Conservation (phyloP, 2,888 invertebrate genomes). For the Emmelina monodactyla region DNA sequence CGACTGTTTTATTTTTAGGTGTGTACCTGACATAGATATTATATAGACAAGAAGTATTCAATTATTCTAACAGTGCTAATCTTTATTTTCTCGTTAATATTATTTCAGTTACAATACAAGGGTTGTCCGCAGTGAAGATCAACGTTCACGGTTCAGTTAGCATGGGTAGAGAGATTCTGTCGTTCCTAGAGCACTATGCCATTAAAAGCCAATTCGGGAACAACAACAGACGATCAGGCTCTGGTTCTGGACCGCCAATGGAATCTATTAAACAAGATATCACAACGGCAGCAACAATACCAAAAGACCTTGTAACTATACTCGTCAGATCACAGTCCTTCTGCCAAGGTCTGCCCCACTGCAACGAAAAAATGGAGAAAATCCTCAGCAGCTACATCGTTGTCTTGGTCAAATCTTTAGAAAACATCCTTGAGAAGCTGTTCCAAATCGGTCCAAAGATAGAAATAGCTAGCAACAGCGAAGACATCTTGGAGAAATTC, state of each 20-base stretch:
- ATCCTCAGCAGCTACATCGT: slow-evolving; percentile 34
- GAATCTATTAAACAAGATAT: neutral
- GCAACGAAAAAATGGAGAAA: slow-evolving; percentile 20
- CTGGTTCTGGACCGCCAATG: no score
- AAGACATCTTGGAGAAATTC: no score
- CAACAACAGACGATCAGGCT: no score
- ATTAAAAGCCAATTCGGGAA: slow-evolving; percentile 16
- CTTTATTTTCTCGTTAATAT: no score
- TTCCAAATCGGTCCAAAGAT: neutral
- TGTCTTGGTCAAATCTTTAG: slow-evolving; percentile 24
- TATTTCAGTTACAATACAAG: slow-evolving; percentile 24
- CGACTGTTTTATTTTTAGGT: no score
- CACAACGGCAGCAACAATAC: slow-evolving; percentile 3
- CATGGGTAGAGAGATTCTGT: slow-evolving; percentile 38
- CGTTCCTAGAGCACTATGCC: slow-evolving; percentile 22
- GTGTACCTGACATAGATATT: no score
- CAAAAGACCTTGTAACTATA: neutral
- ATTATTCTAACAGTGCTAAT: no score
- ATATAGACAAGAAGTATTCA: no score
- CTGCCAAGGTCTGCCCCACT: slow-evolving; percentile 30
- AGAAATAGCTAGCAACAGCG: no score
- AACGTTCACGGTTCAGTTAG: slow-evolving; percentile 38
- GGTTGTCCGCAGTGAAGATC: slow-evolving; percentile 28
- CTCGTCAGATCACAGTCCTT: slow-evolving; percentile 23
- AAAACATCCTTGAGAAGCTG: slow-evolving; percentile 20